These are phyloP conservation scores for Drosophila stalkeri DNA, from an alignment of 2,888 invertebrate genomes.

Conservation along the genomic window DNA sequence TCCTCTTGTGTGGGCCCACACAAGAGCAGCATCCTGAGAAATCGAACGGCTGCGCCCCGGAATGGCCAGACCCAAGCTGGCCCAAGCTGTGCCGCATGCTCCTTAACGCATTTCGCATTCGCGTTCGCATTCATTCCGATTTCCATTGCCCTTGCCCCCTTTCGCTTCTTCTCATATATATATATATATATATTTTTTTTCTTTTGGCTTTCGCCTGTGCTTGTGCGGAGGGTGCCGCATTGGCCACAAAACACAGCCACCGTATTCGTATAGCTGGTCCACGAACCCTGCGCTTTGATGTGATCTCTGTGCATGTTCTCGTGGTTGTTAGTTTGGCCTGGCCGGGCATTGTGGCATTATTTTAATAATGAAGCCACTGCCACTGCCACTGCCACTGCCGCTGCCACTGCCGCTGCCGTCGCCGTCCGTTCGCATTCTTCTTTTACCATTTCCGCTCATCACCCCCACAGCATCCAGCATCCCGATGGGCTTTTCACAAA, in stretches of 20 bases:
- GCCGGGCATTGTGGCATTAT: constrained; percentile 60
- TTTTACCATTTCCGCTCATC: constrained; percentile 21
- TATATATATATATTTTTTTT: no score
- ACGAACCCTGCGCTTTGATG: constrained; percentile 65
- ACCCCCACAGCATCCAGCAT: constrained; percentile 35
- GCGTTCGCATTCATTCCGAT: not conserved
- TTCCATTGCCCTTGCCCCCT: constrained; percentile 10
- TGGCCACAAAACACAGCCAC: constrained; percentile 64
- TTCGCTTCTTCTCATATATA: constrained; percentile 9
- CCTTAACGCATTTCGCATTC: constrained; percentile 20
- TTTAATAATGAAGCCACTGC: constrained; percentile 75
- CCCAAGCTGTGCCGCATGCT: constrained; percentile 20
- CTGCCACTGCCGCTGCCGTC: constrained; percentile 52
- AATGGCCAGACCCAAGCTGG: not conserved
- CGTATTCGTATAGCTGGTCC: constrained; percentile 39
- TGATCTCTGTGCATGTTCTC: constrained; percentile 59
- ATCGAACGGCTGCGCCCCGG: constrained; percentile 66
- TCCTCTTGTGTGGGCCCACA: constrained; percentile 82
- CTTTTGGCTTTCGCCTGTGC: not conserved
- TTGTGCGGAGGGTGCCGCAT: constrained; percentile 55
- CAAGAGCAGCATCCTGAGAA: constrained; percentile 74
- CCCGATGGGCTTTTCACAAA: constrained; percentile 44
- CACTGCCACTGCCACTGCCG: constrained; percentile 36
- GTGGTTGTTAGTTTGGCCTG: constrained; percentile 55
- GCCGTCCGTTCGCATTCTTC: constrained; percentile 38